Percentiles rank a stretch among this genome's conserved stretches.
phyloP scores from a whole-genome alignment of 2,113 vertebrate species.

The Nestor notabilis region DNA sequence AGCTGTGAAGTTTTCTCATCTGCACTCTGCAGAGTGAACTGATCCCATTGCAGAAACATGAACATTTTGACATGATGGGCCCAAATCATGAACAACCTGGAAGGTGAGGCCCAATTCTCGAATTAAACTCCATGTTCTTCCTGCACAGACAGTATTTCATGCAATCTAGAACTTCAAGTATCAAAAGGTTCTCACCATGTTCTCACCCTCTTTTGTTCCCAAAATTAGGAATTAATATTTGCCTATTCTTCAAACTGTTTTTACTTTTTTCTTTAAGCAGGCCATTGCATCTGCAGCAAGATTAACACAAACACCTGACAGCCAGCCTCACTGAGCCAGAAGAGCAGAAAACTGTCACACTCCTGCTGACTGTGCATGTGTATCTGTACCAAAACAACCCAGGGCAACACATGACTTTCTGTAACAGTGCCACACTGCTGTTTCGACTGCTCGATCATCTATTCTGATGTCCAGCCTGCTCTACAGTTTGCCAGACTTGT shows the following conservation, averaged over 20 bases:
- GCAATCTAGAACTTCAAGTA: not conserved
- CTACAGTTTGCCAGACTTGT: not conserved
- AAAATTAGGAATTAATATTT: not conserved
- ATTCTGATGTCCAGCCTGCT: slow-evolving; percentile 5
- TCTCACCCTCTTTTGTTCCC: not conserved
- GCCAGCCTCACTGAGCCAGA: not conserved
- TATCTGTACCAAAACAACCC: slow-evolving; percentile 18
- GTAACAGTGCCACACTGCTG: not conserved
- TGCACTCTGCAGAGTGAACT: not conserved
- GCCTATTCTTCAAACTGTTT: not conserved
- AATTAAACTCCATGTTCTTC: not conserved
- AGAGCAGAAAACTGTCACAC: not conserved
- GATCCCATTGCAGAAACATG: not conserved
- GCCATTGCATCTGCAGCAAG: not conserved
- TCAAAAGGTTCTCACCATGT: not conserved
- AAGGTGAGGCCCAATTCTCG: not conserved
- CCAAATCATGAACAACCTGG: not conserved
- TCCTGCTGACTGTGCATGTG: slow-evolving; percentile 36
- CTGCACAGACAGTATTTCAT: not conserved
- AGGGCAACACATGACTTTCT: slow-evolving; percentile 30
- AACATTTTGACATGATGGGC: not conserved
- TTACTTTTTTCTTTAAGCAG: not conserved
- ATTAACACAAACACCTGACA: not conserved
- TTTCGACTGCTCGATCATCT: slow-evolving; percentile 35
- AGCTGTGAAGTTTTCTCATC: not conserved